phyloP scores from a whole-genome alignment of 2,113 vertebrate species.

The Ictalurus furcatus region DNA sequence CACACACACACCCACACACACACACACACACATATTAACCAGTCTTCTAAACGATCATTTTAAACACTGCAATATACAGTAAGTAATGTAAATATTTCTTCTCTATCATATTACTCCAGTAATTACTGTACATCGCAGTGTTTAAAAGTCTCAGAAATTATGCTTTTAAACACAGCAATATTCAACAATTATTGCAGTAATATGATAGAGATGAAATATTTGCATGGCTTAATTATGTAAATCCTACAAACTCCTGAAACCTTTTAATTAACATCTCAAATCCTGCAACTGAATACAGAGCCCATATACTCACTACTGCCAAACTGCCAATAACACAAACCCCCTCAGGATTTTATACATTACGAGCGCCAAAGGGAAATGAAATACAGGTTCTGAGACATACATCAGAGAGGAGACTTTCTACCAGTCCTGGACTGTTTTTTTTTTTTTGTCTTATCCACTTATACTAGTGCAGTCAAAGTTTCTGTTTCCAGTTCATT shows the following conservation, averaged over 20 bases:
- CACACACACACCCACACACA: conserved; percentile 6
- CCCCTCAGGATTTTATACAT: background rate
- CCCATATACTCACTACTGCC: background rate
- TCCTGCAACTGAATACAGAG: background rate
- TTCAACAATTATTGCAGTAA: background rate
- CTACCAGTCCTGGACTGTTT: background rate
- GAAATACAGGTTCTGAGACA: background rate
- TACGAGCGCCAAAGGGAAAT: background rate
- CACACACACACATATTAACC: conserved; percentile 3
- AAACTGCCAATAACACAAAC: background rate
- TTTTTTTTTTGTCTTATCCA: background rate
- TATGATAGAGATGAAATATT: background rate
- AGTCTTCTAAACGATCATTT: background rate
- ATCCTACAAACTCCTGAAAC: conserved; percentile 15
- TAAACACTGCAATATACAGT: background rate
- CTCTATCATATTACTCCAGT: background rate
- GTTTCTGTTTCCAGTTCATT: background rate
- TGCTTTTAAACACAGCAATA: background rate
- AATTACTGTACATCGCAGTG: background rate
- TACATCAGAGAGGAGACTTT: background rate
- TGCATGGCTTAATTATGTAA: conserved; percentile 1
- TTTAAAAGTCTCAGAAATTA: background rate
- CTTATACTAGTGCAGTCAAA: background rate
- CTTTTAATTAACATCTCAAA: conserved; percentile 27
- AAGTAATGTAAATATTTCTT: too few species aligned